These are phyloP conservation scores for Candidula unifasciata DNA, from an alignment of 2,888 invertebrate genomes.

Conservation along the genomic window DNA sequence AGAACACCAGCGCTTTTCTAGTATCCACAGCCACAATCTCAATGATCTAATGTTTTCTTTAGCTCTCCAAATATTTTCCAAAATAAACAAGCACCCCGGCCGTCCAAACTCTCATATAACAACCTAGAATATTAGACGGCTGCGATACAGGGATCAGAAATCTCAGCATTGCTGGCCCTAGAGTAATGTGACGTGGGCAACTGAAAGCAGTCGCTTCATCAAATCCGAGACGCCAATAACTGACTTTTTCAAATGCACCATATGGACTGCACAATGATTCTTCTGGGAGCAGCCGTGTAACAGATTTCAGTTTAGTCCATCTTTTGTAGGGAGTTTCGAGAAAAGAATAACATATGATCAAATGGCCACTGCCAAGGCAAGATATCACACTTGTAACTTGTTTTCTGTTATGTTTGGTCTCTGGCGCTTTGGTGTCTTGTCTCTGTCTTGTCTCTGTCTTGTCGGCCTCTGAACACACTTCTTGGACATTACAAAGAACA, in stretches of 20 bases:
- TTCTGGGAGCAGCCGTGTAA: neutral
- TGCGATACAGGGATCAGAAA: neutral
- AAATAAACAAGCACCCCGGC: neutral
- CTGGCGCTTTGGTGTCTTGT: too few species aligned
- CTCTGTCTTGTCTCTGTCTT: too few species aligned
- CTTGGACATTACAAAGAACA: too few species aligned
- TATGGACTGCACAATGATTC: neutral
- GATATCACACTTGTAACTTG: neutral
- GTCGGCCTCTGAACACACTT: too few species aligned
- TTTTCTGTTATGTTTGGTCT: too few species aligned
- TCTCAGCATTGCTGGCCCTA: neutral
- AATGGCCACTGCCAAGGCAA: neutral
- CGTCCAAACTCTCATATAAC: neutral
- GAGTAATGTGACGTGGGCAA: constrained; percentile 21
- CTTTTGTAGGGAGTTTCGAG: neutral
- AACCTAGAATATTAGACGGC: neutral
- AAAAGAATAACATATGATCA: neutral
- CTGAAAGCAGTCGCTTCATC: neutral
- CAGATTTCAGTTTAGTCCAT: too few species aligned
- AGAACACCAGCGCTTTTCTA: too few species aligned
- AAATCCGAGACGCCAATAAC: neutral
- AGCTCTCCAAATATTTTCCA: too few species aligned
- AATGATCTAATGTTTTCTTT: too few species aligned
- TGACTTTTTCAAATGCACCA: constrained; percentile 23
- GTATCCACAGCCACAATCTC: too few species aligned